phyloP scores from a whole-genome alignment of 1,140 invertebrate species.

The Drosophila lowei region DNA sequence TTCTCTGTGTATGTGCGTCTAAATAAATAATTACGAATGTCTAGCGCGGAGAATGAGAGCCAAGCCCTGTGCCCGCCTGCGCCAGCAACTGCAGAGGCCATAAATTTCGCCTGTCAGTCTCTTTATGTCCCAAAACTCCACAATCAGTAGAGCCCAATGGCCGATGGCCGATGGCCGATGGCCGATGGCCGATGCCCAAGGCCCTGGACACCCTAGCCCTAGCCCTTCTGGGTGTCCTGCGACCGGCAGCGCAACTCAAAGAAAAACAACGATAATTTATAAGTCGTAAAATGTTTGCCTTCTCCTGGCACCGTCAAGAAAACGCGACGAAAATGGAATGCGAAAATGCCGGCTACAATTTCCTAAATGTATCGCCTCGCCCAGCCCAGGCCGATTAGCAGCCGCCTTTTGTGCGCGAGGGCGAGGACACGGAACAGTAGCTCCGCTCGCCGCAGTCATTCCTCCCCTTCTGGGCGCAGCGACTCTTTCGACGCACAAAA shows the following conservation, averaged over 20 bases:
- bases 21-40: constrained; percentile 54
- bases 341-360: constrained; percentile 74
- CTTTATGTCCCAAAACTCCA: constrained; percentile 81
- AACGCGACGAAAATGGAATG: constrained; percentile 32
- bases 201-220: constrained; percentile 5
- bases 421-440: constrained; percentile 51
- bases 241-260: constrained; percentile 56
- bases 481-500: constrained; percentile 16
- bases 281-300: constrained; percentile 70
- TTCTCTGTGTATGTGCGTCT: constrained; percentile 16
- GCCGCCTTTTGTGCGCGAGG: constrained; percentile 38
- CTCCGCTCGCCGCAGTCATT: constrained; percentile 1
- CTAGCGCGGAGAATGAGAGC: constrained; percentile 68
- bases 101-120: constrained; percentile 80
- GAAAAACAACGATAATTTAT: constrained; percentile 81
- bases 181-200: background rate
- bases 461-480: constrained; percentile 5
- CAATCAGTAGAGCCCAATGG: constrained; percentile 63
- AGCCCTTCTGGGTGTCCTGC: constrained; percentile 72
- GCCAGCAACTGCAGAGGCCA: constrained; percentile 57
- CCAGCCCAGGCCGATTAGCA: constrained; percentile 69
- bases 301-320: constrained; percentile 12
- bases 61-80: constrained; percentile 48
- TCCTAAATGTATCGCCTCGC: constrained; percentile 70
- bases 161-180: constrained; percentile 1